Conservation (phyloP, 2,888 invertebrate genomes). For the Imbricaverruca yamaguchii region DNA sequence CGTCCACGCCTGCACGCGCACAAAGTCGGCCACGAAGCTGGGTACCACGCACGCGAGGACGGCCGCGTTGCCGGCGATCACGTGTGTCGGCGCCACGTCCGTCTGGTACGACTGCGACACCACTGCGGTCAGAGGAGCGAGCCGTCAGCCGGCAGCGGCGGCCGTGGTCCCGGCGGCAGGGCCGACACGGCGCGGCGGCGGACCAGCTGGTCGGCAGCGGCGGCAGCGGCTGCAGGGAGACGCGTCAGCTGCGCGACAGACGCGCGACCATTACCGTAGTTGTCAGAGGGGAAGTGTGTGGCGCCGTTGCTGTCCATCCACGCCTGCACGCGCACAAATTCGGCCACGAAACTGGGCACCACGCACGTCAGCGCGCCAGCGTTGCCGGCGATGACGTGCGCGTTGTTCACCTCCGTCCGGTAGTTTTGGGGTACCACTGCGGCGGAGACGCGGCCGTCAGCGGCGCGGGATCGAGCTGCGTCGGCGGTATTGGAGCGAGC, state of each 20-base stretch:
- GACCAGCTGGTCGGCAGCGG: too few species aligned
- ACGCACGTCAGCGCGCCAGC: constrained; percentile 86
- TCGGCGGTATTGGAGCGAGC: not conserved
- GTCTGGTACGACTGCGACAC: constrained; percentile 31
- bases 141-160: not conserved
- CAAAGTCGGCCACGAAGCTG: constrained; percentile 86
- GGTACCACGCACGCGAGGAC: constrained; percentile 89
- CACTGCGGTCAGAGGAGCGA: constrained; percentile 26
- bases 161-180: too few species aligned
- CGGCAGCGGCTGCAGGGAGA: too few species aligned
- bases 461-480: not conserved
- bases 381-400: constrained; percentile 82
- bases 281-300: not conserved
- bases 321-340: constrained; percentile 75
- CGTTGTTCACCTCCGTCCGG: constrained; percentile 40
- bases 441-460: constrained; percentile 6
- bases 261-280: constrained; percentile 48
- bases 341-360: constrained; percentile 86
- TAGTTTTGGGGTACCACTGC: constrained; percentile 32
- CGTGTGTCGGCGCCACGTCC: constrained; percentile 55
- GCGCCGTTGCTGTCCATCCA: constrained; percentile 53
- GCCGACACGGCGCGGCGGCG: too few species aligned
- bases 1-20: constrained; percentile 75
- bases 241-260: not conserved
- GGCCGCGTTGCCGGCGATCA: constrained; percentile 79